A percentile compares a stretch with the other conserved stretches of the same genome.
phyloP scores from a whole-genome alignment of 92 coral and sea anemone species.

The Zoanthus solanderi region DNA sequence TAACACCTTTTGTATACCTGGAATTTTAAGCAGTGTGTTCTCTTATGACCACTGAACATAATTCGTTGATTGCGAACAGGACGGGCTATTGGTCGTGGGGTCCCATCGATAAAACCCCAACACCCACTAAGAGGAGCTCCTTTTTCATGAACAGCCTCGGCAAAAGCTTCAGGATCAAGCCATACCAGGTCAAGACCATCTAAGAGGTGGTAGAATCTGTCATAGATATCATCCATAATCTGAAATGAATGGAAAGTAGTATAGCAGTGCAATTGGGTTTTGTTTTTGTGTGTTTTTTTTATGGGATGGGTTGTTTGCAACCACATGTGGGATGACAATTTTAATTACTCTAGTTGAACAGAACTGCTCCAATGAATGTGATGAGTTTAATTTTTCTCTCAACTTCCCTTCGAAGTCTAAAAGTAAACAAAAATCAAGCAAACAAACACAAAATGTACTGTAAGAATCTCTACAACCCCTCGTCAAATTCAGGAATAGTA shows the following conservation, averaged over 20 bases:
- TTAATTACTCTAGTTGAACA: conserved; percentile 56
- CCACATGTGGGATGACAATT: conserved; percentile 58
- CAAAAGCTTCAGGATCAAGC: conserved; percentile 61
- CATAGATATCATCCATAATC: conserved; percentile 69
- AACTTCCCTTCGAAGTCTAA: conserved; percentile 31
- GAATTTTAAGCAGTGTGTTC: conserved; percentile 60
- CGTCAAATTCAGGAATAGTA: conserved; percentile 7
- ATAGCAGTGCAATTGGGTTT: conserved; percentile 55
- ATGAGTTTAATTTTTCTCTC: conserved; percentile 49
- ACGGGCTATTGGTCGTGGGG: conserved; percentile 58
- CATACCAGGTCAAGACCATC: conserved; percentile 62
- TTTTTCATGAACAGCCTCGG: conserved; percentile 52
- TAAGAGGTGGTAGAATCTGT: conserved; percentile 36
- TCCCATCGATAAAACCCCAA: conserved; percentile 70
- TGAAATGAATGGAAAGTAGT: conserved; percentile 52
- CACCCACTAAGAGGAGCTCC: conserved; percentile 67
- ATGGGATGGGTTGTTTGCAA: conserved; percentile 56
- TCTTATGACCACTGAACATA: conserved; percentile 61
- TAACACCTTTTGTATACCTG: conserved; percentile 47
- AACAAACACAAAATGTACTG: conserved; percentile 60
- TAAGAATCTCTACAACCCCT: conserved; percentile 57
- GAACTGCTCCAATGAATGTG: conserved; percentile 49
- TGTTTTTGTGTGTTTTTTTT: not conserved
- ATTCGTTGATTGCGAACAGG: conserved; percentile 56
- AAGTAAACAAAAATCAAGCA: conserved; percentile 39